Conservation (phyloP, 2,113 vertebrate species). For the Cyphomyrus plagiostoma region DNA sequence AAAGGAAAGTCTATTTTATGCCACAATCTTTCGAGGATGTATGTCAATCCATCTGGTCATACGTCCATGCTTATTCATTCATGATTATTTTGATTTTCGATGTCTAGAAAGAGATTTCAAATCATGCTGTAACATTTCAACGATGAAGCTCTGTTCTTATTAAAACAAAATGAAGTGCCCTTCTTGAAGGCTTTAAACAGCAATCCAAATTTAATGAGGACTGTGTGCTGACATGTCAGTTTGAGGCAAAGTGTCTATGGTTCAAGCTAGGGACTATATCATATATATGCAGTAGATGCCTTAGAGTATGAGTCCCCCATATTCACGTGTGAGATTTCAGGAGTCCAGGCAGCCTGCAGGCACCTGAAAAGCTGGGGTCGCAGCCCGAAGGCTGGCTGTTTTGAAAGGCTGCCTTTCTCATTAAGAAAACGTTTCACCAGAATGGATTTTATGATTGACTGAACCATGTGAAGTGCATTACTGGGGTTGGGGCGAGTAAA, state of each 20-base stretch:
- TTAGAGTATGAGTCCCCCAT: background rate
- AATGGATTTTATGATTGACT: slow-evolving; percentile 43
- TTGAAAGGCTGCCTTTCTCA: slow-evolving; percentile 26
- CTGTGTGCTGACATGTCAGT: background rate
- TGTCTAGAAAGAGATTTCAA: background rate
- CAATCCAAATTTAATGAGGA: background rate
- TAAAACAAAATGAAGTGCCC: background rate
- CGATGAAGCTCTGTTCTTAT: background rate
- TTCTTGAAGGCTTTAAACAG: background rate
- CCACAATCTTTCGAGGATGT: background rate
- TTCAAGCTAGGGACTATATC: background rate
- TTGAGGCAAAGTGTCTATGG: background rate
- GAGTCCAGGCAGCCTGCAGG: slow-evolving; percentile 22
- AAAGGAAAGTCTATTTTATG: background rate
- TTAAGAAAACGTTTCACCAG: slow-evolving; percentile 27
- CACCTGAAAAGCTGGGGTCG: slow-evolving; percentile 27
- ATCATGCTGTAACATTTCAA: background rate
- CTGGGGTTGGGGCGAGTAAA: background rate
- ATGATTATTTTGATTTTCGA: background rate
- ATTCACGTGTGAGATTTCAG: slow-evolving; percentile 28
- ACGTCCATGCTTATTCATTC: background rate
- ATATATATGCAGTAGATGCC: background rate
- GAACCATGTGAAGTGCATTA: slow-evolving; percentile 22
- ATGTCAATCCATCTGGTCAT: background rate
- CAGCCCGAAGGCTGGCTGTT: slow-evolving; percentile 8